Percentiles rank a stretch among this genome's conserved stretches.
Conservation (phyloP, 2,888 invertebrate genomes). For the Lepidocyrtoides sp. region DNA sequence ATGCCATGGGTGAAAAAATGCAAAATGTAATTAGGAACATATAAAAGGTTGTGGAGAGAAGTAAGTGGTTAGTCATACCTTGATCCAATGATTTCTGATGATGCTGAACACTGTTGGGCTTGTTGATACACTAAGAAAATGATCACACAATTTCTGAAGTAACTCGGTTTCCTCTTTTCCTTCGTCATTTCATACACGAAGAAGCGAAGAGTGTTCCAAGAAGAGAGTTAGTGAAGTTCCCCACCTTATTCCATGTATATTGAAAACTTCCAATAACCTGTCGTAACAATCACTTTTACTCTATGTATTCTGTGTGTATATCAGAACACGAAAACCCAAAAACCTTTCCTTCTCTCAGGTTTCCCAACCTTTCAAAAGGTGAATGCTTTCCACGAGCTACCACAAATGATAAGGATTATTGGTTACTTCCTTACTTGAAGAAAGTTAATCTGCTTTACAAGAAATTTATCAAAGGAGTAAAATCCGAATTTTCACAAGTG, state of each 20-base stretch:
- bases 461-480: constrained; percentile 45
- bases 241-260: constrained; percentile 9
- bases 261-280: not conserved
- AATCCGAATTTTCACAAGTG: constrained; percentile 51
- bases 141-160: constrained; percentile 56
- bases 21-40: not conserved
- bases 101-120: constrained; percentile 58
- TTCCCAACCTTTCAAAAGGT: constrained; percentile 8
- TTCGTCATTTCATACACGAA: constrained; percentile 73
- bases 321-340: not conserved
- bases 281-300: not conserved
- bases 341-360: not conserved
- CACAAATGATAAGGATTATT: not conserved
- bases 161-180: constrained; percentile 56
- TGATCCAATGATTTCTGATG: constrained; percentile 75
- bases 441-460: constrained; percentile 45
- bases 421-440: constrained; percentile 16
- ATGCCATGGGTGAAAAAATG: too few relatives aligned
- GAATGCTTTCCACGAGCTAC: constrained; percentile 66
- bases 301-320: too few relatives aligned
- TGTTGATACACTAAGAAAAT: constrained; percentile 65
- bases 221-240: not conserved
- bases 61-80: too few relatives aligned
- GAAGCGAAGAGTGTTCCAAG: not conserved
- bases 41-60: not conserved